Conservation (phyloP, 2,888 invertebrate genomes). For the Eristalis tenax region DNA sequence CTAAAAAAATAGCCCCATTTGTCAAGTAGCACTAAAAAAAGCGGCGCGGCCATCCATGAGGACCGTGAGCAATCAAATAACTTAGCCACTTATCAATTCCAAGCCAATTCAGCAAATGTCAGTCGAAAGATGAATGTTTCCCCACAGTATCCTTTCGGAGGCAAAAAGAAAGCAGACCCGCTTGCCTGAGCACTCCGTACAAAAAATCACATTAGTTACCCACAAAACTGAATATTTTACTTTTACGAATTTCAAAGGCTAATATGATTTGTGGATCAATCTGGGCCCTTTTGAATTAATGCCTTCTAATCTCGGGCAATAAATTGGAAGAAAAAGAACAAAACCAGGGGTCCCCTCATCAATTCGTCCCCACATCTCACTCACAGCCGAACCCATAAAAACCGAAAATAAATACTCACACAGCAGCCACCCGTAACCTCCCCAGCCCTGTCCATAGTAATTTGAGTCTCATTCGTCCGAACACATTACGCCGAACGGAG, state of each 20-base stretch:
- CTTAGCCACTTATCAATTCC: background rate
- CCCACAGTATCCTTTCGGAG: background rate
- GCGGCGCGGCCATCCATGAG: background rate
- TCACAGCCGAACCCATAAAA: conserved; percentile 2
- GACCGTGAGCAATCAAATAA: background rate
- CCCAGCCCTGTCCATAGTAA: conserved; percentile 38
- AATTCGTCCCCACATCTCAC: conserved; percentile 10
- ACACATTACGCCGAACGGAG: conserved; percentile 25
- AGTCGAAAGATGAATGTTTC: background rate
- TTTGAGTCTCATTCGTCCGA: conserved; percentile 50
- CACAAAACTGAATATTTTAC: background rate
- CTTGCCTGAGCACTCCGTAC: background rate
- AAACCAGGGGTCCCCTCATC: background rate
- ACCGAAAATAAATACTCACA: background rate
- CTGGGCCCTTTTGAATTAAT: conserved; percentile 60
- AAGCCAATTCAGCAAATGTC: background rate
- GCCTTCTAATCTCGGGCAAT: conserved; percentile 46
- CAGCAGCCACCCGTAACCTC: conserved; percentile 19
- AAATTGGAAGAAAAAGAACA: conserved; percentile 33
- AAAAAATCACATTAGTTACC: conserved; percentile 7
- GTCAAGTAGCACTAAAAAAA: background rate
- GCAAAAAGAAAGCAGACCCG: background rate
- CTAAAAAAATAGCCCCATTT: background rate
- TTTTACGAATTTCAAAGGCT: conserved; percentile 46
- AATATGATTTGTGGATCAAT: conserved; percentile 65